Evolutionary conservation across 2,113 vertebrate genomes (phyloP), one percentile per base, ranked within the genome.

Genomic region (Chionodraco myersi): DNA sequence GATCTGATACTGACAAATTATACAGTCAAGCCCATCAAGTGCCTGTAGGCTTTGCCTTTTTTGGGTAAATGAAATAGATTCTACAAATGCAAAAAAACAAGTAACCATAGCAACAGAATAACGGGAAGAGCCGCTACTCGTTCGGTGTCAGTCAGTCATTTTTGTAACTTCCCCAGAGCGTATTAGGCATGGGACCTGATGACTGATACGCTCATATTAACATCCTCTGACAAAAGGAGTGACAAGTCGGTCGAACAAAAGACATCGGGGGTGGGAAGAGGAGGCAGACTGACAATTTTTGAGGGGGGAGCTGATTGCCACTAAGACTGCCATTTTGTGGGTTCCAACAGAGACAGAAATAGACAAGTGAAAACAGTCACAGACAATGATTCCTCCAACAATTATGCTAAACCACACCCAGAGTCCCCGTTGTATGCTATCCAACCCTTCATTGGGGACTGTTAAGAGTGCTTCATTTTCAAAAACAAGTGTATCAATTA

Each of bases 31-130:
- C 72, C 65, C 86, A 86, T 92, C 72, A 88, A 88, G 82, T 78
- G 87, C 82, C 83, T 87, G 68, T 82, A 75, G 70, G 89, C 73
- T 80, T 80, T 77, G 79, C 88, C 81, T 89, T 92, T 88, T 92
- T 91, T 89, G 81, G 89, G 57, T 90, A 92, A 93, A 94, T 91
- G 72, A 92, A 89, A 86, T 92, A 85, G 88, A 90, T 93, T 93
- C 89, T 91, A 92, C 88, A 93, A 92, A 90, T 92, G 90, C 83
- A 92, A 91, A 92, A 30, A 94, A 94, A 93, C 80, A 88, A 88
- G 94, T 94, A 92, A 94, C 94, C 94, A 95, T 94, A 87, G 93
- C 93, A 96, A 94, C 94, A 91, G 90, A 92, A 91, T 89, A 89
- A 89, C 73, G 72, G 83, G 79, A 91, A 80, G 88, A 94, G 82